Conservation (phyloP, 2,113 vertebrate genomes). For the Aix galericulata region DNA sequence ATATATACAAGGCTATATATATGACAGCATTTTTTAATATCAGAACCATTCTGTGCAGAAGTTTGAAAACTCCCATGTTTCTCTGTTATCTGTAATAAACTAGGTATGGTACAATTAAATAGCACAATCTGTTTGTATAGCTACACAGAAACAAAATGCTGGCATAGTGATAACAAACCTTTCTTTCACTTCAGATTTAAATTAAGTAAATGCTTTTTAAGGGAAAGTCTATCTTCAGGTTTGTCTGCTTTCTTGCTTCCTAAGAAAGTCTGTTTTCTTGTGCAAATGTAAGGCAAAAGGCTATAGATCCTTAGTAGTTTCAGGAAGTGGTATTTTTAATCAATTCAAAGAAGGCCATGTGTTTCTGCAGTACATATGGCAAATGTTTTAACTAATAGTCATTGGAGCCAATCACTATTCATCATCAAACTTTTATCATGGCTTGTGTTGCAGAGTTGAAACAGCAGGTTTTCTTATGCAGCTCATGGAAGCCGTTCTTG, state of each 20-base stretch:
- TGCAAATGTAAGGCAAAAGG: neutral
- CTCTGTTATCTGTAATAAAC: neutral
- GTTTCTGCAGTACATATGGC: neutral
- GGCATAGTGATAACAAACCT: slow-evolving; percentile 3
- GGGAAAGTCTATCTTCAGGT: neutral
- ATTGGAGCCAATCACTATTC: slow-evolving; percentile 33
- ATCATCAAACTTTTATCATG: slow-evolving; percentile 31
- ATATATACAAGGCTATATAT: neutral
- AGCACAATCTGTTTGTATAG: neutral
- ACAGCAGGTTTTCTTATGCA: slow-evolving; percentile 21
- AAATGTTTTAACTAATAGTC: slow-evolving; percentile 48
- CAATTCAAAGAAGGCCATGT: slow-evolving; percentile 31
- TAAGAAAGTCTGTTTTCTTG: neutral
- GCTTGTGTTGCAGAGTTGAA: slow-evolving; percentile 24
- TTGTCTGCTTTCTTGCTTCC: slow-evolving; percentile 7
- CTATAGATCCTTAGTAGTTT: neutral
- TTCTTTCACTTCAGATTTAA: slow-evolving; percentile 27
- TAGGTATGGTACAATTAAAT: neutral
- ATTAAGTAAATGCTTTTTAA: slow-evolving; percentile 34
- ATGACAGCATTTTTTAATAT: neutral
- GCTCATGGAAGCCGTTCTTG: neutral
- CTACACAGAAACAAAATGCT: neutral
- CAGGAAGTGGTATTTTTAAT: slow-evolving; percentile 43
- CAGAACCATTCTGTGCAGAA: neutral
- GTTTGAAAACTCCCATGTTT: neutral